These are phyloP conservation scores for Suillia variegata DNA, from an alignment of 2,888 invertebrate genomes.

Conservation along the genomic window DNA sequence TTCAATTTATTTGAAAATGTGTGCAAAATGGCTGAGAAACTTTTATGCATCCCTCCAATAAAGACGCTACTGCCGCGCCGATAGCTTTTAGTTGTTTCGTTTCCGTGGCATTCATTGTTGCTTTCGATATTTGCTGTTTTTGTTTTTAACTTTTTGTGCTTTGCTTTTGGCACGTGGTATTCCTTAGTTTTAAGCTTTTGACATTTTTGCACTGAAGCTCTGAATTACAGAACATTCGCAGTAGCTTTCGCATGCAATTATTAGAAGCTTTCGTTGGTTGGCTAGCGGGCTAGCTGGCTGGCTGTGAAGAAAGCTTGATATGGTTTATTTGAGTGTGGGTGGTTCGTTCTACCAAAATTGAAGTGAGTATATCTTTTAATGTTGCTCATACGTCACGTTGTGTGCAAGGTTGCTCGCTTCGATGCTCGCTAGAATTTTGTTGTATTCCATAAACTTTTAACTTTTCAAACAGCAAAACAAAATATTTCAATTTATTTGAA, in stretches of 20 bases:
- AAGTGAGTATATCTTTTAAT: constrained; percentile 8
- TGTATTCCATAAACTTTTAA: too few relatives aligned
- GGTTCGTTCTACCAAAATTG: constrained; percentile 4
- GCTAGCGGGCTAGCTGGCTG: too few relatives aligned
- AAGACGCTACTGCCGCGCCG: constrained; percentile 23
- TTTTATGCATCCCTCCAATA: too few relatives aligned
- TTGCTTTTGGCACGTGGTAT: constrained; percentile 1
- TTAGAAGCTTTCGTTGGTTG: constrained; percentile 16
- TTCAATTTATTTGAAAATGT: too few relatives aligned
- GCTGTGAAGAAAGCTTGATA: too few relatives aligned
- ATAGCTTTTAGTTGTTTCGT: constrained; percentile 6
- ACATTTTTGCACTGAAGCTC: not conserved
- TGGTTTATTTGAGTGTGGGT: too few relatives aligned
- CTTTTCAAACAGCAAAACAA: too few relatives aligned
- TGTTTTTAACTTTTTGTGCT: not conserved
- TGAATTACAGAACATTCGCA: not conserved
- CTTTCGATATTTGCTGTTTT: not conserved
- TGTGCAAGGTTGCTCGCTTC: constrained; percentile 21
- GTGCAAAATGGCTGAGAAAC: constrained; percentile 24
- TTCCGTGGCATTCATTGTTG: constrained; percentile 1
- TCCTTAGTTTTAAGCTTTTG: not conserved
- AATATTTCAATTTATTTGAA: too few relatives aligned
- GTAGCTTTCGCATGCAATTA: not conserved
- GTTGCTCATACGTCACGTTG: constrained; percentile 33
- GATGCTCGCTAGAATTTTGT: too few relatives aligned